A percentile compares a stretch with the other conserved stretches of the same genome.
Evolutionary conservation across 1,140 invertebrate genomes (phyloP).

Genomic region (Eurytemora carolleeae): DNA sequence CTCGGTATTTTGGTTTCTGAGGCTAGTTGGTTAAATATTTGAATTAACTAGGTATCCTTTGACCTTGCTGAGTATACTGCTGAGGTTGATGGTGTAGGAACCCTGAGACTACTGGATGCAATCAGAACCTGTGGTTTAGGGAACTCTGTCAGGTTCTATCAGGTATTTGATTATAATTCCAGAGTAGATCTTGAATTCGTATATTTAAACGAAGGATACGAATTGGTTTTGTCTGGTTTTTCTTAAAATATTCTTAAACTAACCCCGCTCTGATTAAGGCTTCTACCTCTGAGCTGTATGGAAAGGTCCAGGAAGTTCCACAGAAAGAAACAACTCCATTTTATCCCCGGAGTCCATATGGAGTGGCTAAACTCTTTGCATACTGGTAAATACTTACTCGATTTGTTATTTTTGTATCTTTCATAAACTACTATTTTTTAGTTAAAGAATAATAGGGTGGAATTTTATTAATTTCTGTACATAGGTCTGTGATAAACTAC

Average conservation of each 20-base stretch:
- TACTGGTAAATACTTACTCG: slow-evolving; percentile 73
- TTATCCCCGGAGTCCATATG: slow-evolving; percentile 98
- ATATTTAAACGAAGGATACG: no score
- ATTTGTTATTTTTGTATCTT: no score
- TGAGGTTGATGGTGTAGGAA: slow-evolving; percentile 95
- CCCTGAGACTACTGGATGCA: slow-evolving; percentile 79
- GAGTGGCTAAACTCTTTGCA: slow-evolving; percentile 96
- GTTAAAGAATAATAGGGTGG: no score
- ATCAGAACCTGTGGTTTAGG: slow-evolving; percentile 76
- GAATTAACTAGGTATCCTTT: slow-evolving; percentile 79
- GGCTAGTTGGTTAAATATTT: slow-evolving; percentile 15
- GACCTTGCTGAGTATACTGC: slow-evolving; percentile 97
- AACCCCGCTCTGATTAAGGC: slow-evolving; percentile 34
- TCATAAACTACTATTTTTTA: no score
- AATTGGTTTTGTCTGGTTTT: no score
- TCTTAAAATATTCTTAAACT: no score
- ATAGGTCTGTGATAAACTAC: slow-evolving; percentile 60
- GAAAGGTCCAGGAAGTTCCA: slow-evolving; percentile 87
- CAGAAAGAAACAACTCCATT: slow-evolving; percentile 97
- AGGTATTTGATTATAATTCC: no score
- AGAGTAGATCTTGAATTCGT: no score
- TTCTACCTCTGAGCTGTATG: slow-evolving; percentile 93
- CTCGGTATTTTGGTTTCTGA: slow-evolving; percentile 10
- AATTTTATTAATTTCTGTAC: not conserved
- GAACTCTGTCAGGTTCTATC: slow-evolving; percentile 74